A percentile compares a stretch with the other conserved stretches of the same genome.
Evolutionary conservation across 2,113 vertebrate genomes (phyloP).

Genomic region (Dromaius novaehollandiae): DNA sequence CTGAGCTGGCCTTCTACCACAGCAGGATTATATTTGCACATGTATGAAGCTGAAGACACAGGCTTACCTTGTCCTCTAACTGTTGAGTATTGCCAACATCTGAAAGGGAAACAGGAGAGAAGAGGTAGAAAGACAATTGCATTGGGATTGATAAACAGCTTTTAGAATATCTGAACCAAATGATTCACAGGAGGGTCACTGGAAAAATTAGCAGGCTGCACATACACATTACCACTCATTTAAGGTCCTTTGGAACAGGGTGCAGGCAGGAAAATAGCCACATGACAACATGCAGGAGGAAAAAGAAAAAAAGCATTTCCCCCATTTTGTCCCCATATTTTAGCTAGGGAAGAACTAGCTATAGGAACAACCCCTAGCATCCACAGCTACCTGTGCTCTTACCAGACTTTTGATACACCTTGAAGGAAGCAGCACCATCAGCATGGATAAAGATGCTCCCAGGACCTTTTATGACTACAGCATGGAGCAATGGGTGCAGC

Average conservation of each 20-base stretch:
- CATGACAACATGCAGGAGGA: background rate
- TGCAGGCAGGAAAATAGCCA: background rate
- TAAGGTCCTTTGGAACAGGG: background rate
- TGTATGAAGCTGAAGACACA: background rate
- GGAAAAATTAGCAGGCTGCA: background rate
- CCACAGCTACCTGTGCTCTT: background rate
- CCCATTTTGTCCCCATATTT: background rate
- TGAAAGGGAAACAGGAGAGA: background rate
- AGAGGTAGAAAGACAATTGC: background rate
- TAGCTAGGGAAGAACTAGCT: background rate
- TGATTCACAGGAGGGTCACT: background rate
- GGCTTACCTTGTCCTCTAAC: constrained; percentile 59
- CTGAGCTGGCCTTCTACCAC: background rate
- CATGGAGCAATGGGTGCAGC: background rate
- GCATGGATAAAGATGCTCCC: constrained; percentile 58
- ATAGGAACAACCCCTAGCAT: background rate
- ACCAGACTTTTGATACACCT: constrained; percentile 33
- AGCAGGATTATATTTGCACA: background rate
- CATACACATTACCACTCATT: background rate
- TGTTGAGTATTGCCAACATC: constrained; percentile 30
- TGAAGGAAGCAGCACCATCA: constrained; percentile 67
- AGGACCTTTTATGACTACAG: constrained; percentile 19
- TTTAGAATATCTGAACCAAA: background rate
- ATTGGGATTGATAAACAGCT: background rate
- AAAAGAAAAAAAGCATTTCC: background rate